Conservation (phyloP, 2,888 invertebrate species). For the Stictocephala bisonia region DNA sequence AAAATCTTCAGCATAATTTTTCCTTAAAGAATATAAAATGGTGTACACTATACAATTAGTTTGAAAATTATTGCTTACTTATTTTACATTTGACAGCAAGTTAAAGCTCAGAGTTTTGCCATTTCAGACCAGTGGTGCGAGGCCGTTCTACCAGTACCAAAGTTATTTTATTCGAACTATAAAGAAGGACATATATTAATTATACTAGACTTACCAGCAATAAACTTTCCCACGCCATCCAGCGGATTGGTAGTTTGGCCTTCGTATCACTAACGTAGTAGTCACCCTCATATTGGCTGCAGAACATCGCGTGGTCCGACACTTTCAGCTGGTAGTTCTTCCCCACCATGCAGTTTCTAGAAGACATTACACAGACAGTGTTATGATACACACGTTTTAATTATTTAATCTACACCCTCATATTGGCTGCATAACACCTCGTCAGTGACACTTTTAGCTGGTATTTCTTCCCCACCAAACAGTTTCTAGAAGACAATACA, state of each 20-base stretch:
- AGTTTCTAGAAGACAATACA: constrained; percentile 85
- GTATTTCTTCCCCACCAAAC: constrained; percentile 84
- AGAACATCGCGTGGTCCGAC: constrained; percentile 88
- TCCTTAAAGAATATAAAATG: no score
- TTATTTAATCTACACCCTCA: no score
- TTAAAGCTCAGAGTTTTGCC: no score
- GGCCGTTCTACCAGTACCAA: no score
- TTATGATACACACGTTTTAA: no score
- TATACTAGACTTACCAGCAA: constrained; percentile 72
- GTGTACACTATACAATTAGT: no score
- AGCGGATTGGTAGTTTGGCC: constrained; percentile 84
- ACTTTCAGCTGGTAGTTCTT: constrained; percentile 82
- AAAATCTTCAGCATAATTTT: no score
- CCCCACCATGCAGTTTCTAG: constrained; percentile 88
- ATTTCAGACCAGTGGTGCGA: no score
- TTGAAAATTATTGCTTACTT: no score
- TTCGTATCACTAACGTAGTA: constrained; percentile 88
- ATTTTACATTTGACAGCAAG: no score
- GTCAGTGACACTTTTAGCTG: constrained; percentile 84
- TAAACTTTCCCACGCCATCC: constrained; percentile 95
- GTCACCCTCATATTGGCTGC: constrained; percentile 80
- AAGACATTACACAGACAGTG: constrained; percentile 29
- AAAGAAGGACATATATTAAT: no score
- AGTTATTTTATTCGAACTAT: no score
- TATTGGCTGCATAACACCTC: constrained; percentile 86